Evolutionary conservation across 2,888 invertebrate genomes (phyloP).

Genomic region (Eristalis pertinax): DNA sequence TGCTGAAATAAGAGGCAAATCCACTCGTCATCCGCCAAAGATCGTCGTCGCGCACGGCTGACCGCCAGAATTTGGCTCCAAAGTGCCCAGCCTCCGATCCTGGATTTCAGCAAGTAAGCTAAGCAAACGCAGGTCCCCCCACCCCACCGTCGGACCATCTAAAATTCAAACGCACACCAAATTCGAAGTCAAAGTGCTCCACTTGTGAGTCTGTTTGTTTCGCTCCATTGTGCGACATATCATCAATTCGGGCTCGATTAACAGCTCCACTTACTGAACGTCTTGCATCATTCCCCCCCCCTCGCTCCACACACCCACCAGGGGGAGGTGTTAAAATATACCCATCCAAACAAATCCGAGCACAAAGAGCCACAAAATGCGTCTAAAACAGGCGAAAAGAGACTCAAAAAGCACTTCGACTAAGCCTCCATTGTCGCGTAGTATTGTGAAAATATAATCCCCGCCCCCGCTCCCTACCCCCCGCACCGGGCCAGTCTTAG

Average conservation of each 20-base stretch:
- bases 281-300: conserved; percentile 16
- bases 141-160: neutral
- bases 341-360: conserved; percentile 6
- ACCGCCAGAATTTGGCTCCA: neutral
- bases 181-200: neutral
- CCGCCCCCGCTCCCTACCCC: neutral
- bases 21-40: neutral
- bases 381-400: conserved; percentile 56
- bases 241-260: conserved; percentile 29
- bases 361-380: conserved; percentile 41
- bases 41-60: neutral
- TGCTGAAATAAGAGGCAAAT: too few species aligned
- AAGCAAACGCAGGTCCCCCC: neutral
- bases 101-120: neutral
- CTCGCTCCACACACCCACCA: neutral
- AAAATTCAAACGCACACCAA: neutral
- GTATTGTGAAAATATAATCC: conserved; percentile 62
- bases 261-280: conserved; percentile 12
- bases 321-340: conserved; percentile 65
- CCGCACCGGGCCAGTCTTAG: neutral
- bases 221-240: neutral
- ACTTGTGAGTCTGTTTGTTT: neutral
- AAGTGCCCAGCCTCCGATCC: neutral
- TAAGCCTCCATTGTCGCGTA: conserved; percentile 55
- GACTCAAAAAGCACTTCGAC: conserved; percentile 26